phyloP scores from a whole-genome alignment of 1,140 invertebrate species.

The Eriocheir sinensis region DNA sequence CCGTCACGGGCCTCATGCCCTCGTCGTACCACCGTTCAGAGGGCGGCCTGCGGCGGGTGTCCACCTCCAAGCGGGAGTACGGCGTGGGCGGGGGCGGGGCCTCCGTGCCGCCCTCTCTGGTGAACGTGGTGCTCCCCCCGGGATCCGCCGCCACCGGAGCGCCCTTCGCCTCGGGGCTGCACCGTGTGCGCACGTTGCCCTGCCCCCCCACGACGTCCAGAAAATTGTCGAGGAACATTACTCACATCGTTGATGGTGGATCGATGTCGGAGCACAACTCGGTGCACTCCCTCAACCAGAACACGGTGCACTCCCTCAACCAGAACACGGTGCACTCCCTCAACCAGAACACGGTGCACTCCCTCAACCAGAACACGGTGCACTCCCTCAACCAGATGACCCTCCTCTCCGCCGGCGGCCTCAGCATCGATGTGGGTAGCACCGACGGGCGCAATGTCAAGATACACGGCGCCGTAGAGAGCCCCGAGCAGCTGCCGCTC shows the following conservation, averaged over 20 bases:
- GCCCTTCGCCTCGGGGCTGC: neutral
- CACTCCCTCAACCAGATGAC: conserved; percentile 64
- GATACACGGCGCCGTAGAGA: conserved; percentile 44
- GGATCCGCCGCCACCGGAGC: neutral
- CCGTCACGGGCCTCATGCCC: conserved; percentile 54
- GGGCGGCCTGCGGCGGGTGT: conserved; percentile 5
- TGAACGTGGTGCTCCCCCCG: conserved; percentile 33
- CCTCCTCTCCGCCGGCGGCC: conserved; percentile 47
- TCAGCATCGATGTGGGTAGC: conserved; percentile 65
- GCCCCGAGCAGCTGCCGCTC: conserved; percentile 60
- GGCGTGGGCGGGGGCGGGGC: conserved; percentile 50
- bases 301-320: conserved; percentile 31
- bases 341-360: neutral
- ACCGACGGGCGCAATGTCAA: conserved; percentile 63
- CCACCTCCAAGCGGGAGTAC: conserved; percentile 36
- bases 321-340: conserved; percentile 46
- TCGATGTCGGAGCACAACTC: neutral
- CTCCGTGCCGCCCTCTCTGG: conserved; percentile 34
- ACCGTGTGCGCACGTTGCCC: neutral
- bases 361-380: conserved; percentile 32
- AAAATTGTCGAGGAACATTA: no score
- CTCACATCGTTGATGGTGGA: neutral
- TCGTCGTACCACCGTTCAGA: conserved; percentile 42
- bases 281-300: neutral
- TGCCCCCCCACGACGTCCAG: neutral